Conservation (phyloP, 2,888 invertebrate genomes). For the Cryptocephalus primarius region DNA sequence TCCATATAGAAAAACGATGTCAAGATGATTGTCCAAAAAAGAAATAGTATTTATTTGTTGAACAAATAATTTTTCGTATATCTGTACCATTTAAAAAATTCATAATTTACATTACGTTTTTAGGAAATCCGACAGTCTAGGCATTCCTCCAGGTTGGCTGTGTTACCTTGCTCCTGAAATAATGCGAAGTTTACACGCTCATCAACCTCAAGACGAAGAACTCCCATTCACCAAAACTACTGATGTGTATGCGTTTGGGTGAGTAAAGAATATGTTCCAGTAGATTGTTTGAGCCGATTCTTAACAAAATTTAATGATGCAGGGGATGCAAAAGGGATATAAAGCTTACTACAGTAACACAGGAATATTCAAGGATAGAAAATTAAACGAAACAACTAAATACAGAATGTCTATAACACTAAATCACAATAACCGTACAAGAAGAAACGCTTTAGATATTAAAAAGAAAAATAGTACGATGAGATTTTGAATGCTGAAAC, state of each 20-base stretch:
- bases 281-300: not conserved
- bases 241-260: slow-evolving; percentile 98
- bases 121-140: slow-evolving; percentile 61
- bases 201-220: slow-evolving; percentile 65
- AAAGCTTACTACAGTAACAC: too few species aligned
- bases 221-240: slow-evolving; percentile 87
- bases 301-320: too few species aligned
- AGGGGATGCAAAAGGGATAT: too few species aligned
- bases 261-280: slow-evolving; percentile 24
- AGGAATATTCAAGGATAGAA: too few species aligned
- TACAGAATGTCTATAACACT: too few species aligned
- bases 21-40: not conserved
- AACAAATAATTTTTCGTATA: too few species aligned
- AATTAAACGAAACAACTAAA: too few species aligned
- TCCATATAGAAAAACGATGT: too few species aligned
- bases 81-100: too few species aligned
- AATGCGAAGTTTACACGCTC: slow-evolving; percentile 71
- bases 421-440: too few species aligned
- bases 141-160: slow-evolving; percentile 95
- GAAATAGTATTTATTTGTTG: not conserved
- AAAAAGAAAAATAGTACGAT: not conserved
- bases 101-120: not conserved
- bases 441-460: not conserved
- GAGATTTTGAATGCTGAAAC: too few species aligned
- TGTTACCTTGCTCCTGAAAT: slow-evolving; percentile 98